Conservation (phyloP, 2,888 invertebrate species). For the Latrodectus hesperus region DNA sequence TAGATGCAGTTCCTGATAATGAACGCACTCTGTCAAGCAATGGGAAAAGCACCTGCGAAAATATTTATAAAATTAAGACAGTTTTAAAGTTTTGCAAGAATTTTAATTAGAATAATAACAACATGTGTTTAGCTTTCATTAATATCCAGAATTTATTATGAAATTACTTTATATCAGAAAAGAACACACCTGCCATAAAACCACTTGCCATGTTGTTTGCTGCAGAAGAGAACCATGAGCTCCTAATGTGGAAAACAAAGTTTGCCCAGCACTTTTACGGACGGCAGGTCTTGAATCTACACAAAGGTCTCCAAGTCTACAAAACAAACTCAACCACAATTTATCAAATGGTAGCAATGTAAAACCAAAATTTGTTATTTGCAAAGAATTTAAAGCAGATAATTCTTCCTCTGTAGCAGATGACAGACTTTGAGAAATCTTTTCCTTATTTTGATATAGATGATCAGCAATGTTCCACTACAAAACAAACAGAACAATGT, state of each 20-base stretch:
- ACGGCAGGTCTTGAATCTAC: conserved; percentile 97
- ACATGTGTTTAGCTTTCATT: too few relatives aligned
- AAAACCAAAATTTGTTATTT: conserved; percentile 85
- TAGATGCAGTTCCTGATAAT: conserved; percentile 78
- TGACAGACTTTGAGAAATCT: conserved; percentile 74
- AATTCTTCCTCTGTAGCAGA: conserved; percentile 76
- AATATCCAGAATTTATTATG: conserved; percentile 12
- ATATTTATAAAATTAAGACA: conserved; percentile 17
- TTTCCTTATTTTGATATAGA: conserved; percentile 93
- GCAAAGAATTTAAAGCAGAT: conserved; percentile 73
- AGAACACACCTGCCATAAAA: conserved; percentile 85
- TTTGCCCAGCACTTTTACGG: conserved; percentile 96
- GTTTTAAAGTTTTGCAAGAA: too few relatives aligned
- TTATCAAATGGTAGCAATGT: conserved; percentile 83
- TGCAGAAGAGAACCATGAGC: conserved; percentile 93
- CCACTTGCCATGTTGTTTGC: conserved; percentile 92
- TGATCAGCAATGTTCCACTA: conserved; percentile 99
- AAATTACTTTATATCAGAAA: background rate
- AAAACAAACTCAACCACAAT: conserved; percentile 96
- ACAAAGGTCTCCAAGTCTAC: conserved; percentile 89
- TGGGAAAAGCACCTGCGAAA: conserved; percentile 86
- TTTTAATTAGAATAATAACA: too few relatives aligned
- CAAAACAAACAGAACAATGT: conserved; percentile 72
- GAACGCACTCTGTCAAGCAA: conserved; percentile 91
- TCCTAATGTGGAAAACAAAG: conserved; percentile 96